These are phyloP conservation scores for Drosophila setifemur DNA, from an alignment of 1,140 invertebrate species.

Conservation along the genomic window DNA sequence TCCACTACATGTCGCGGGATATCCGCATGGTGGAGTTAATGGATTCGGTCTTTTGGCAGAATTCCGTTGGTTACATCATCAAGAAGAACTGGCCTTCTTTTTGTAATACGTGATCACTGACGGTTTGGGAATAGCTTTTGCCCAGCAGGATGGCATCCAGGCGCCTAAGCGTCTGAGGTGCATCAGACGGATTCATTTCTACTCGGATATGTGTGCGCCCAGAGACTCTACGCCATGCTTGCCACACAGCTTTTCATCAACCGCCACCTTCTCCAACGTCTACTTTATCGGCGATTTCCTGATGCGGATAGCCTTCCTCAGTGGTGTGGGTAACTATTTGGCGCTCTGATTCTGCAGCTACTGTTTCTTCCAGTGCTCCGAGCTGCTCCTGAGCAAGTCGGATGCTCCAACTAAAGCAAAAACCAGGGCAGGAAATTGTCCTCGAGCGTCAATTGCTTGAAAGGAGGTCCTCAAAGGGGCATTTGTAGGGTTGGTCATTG, in stretches of 20 bases:
- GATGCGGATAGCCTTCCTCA: constrained; percentile 83
- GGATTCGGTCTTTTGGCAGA: constrained; percentile 87
- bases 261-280: constrained; percentile 92
- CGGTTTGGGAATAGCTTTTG: constrained; percentile 89
- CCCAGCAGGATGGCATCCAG: constrained; percentile 89
- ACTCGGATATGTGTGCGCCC: constrained; percentile 94
- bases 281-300: constrained; percentile 91
- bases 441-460: too few relatives aligned
- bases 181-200: constrained; percentile 93
- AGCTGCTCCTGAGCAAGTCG: constrained; percentile 45
- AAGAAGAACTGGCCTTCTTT: constrained; percentile 95
- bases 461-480: too few relatives aligned
- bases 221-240: constrained; percentile 87
- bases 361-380: constrained; percentile 79
- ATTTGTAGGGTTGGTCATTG: too few relatives aligned
- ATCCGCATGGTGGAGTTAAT: constrained; percentile 83
- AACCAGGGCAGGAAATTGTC: too few relatives aligned
- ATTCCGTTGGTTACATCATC: constrained; percentile 92
- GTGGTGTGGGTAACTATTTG: constrained; percentile 78
- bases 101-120: constrained; percentile 95
- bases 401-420: constrained; percentile 12
- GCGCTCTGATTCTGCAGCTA: constrained; percentile 71
- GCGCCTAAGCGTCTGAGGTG: constrained; percentile 93
- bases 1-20: constrained; percentile 88
- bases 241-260: constrained; percentile 88